Conservation (phyloP, 2,113 vertebrate genomes). For the Trichechus manatus region DNA sequence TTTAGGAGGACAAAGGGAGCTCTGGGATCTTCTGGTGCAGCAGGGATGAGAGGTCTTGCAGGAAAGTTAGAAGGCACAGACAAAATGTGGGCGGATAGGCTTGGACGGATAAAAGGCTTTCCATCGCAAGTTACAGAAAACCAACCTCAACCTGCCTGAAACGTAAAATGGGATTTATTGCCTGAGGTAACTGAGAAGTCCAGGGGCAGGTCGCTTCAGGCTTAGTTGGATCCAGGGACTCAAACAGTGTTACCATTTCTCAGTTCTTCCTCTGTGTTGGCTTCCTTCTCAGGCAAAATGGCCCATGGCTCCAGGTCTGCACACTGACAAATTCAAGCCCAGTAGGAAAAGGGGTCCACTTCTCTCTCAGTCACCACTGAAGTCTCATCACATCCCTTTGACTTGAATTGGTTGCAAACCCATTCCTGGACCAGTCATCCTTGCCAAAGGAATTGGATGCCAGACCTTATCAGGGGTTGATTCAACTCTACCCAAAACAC, state of each 20-base stretch:
- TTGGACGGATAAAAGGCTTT: not conserved
- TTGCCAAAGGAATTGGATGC: not conserved
- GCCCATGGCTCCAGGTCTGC: not conserved
- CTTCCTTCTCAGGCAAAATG: not conserved
- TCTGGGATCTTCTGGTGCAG: not conserved
- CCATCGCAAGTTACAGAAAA: not conserved
- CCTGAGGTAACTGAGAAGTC: not conserved
- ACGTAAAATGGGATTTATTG: not conserved
- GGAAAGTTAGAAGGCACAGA: not conserved
- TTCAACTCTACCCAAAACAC: not conserved
- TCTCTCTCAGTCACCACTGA: not conserved
- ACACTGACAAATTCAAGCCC: not conserved
- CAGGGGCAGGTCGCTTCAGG: not conserved
- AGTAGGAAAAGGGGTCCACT: not conserved
- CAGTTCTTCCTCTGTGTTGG: not conserved
- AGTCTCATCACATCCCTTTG: not conserved
- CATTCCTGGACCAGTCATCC: not conserved
- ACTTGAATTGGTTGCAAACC: not conserved
- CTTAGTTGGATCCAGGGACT: not conserved
- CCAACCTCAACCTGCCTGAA: not conserved
- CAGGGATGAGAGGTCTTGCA: not conserved
- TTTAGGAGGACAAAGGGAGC: not conserved
- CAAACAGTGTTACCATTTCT: not conserved
- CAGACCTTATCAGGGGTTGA: not conserved
- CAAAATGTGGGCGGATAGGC: not conserved